These are phyloP conservation scores for Erebia aethiops DNA, from an alignment of 2,888 invertebrate species.

Conservation along the genomic window DNA sequence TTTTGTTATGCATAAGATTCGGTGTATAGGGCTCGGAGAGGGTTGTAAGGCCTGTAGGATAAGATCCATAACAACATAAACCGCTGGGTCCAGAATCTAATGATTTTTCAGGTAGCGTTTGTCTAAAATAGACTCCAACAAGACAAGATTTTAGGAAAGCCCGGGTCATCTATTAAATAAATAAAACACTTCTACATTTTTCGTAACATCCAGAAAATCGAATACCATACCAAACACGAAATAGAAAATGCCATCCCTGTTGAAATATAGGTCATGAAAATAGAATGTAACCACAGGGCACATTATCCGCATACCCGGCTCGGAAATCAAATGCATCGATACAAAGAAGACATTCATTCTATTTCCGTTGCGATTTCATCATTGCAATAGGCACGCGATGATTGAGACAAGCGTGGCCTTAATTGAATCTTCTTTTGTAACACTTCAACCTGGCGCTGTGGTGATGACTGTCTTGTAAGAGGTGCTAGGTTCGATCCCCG, in stretches of 20 bases:
- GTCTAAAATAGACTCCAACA: too few species aligned
- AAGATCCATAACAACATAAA: too few species aligned
- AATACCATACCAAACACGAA: neutral
- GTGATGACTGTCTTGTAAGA: too few species aligned
- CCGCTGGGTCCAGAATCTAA: too few species aligned
- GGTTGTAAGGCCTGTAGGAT: too few species aligned
- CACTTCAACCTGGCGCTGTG: too few species aligned
- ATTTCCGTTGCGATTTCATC: constrained; percentile 8
- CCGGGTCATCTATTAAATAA: too few species aligned
- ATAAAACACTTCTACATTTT: too few species aligned
- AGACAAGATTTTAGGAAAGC: too few species aligned
- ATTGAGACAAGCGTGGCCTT: constrained; percentile 1
- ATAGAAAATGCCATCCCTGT: constrained; percentile 1
- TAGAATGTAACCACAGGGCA: neutral
- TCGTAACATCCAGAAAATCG: neutral
- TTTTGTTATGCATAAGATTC: neutral
- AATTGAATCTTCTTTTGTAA: constrained; percentile 1
- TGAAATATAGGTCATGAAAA: constrained; percentile 14
- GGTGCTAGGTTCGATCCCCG: too few species aligned
- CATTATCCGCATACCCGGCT: neutral
- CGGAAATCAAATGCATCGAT: constrained; percentile 12
- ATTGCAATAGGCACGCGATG: neutral
- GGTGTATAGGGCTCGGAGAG: too few species aligned
- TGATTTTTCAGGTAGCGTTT: too few species aligned
- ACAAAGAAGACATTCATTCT: constrained; percentile 2